These are phyloP conservation scores for Octopus bimaculoides DNA, from an alignment of 1,140 invertebrate genomes.

Conservation along the genomic window DNA sequence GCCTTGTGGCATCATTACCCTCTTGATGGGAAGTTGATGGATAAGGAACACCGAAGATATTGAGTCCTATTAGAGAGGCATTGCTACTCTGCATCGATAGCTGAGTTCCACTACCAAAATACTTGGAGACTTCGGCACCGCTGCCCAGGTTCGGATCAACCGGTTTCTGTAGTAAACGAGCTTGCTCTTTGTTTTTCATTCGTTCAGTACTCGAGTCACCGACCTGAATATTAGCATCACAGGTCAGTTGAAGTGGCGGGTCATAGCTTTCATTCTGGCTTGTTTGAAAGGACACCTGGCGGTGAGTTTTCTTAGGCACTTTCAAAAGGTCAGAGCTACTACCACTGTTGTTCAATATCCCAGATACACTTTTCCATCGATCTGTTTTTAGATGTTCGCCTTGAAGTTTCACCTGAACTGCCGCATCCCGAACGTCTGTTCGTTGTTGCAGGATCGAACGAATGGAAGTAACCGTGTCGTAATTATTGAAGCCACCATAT, in stretches of 20 bases:
- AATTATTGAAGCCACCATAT: constrained; percentile 11
- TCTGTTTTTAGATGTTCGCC: background rate
- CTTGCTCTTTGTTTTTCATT: background rate
- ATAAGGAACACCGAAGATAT: too few species aligned
- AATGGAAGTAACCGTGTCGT: constrained; percentile 26
- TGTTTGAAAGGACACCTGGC: constrained; percentile 5
- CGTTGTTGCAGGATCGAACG: constrained; percentile 26
- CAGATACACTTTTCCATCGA: background rate
- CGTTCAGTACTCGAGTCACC: background rate
- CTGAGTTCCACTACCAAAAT: too few species aligned
- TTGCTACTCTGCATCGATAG: too few species aligned
- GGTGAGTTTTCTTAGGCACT: background rate
- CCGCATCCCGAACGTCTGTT: constrained; percentile 24
- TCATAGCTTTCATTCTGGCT: background rate
- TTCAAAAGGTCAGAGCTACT: background rate
- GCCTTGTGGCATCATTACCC: too few species aligned
- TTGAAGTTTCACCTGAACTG: constrained; percentile 25
- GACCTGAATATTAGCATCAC: background rate
- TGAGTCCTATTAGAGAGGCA: too few species aligned
- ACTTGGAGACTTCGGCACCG: too few species aligned
- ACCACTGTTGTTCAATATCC: background rate
- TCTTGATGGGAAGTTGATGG: too few species aligned
- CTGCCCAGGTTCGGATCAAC: too few species aligned
- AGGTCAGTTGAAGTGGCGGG: background rate
- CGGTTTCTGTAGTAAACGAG: too few species aligned